These are phyloP conservation scores for Tinamus major DNA, from an alignment of 2,797 vertebrate genomes.

Conservation along the genomic window DNA sequence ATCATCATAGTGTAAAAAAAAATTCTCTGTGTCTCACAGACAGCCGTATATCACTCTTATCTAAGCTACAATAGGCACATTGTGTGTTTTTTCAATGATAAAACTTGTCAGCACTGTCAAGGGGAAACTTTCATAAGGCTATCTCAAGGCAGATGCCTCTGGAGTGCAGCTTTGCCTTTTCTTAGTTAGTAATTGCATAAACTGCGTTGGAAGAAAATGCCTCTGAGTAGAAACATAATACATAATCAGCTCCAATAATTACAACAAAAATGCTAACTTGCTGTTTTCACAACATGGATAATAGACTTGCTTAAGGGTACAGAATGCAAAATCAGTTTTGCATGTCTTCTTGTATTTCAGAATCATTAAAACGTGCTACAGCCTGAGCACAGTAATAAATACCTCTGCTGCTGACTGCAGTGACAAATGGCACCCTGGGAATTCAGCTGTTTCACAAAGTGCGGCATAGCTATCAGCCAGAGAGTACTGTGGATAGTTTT, in stretches of 20 bases:
- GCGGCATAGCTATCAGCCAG: background rate
- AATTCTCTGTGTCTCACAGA: background rate
- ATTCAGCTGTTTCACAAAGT: background rate
- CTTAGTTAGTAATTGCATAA: constrained; percentile 61
- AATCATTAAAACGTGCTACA: constrained; percentile 37
- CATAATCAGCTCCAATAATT: constrained; percentile 71
- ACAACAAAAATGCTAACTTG: constrained; percentile 71
- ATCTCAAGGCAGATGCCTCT: constrained; percentile 27
- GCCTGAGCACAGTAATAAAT: constrained; percentile 35
- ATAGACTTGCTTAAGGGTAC: constrained; percentile 63
- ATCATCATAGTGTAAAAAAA: background rate
- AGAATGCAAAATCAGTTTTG: constrained; percentile 52
- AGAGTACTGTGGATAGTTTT: constrained; percentile 4
- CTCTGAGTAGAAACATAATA: constrained; percentile 67
- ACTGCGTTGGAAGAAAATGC: constrained; percentile 63
- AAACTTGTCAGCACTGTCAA: background rate
- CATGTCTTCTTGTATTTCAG: constrained; percentile 42
- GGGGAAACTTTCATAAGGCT: background rate
- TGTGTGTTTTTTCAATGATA: background rate
- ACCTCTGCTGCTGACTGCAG: constrained; percentile 14
- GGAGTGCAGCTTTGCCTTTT: constrained; percentile 43
- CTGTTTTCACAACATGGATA: constrained; percentile 71
- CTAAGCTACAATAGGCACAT: background rate
- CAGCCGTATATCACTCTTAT: background rate
- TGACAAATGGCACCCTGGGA: constrained; percentile 38